Percentiles rank a stretch among this genome's conserved stretches.
Conservation (phyloP, 2,888 invertebrate genomes). For the Idaea biselata region DNA sequence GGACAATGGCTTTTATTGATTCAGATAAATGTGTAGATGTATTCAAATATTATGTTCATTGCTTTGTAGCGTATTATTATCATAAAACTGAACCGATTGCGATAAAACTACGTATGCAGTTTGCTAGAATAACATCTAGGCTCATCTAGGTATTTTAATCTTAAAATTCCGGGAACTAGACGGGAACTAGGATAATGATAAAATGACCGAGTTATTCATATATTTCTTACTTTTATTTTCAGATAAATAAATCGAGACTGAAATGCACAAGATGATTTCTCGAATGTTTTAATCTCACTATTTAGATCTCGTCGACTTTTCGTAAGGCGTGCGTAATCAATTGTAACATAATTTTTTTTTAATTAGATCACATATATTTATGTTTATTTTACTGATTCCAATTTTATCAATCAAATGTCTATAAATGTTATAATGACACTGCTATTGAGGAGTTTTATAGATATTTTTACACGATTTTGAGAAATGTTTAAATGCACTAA, state of each 20-base stretch:
- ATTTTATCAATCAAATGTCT: conserved; percentile 2
- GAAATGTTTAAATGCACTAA: conserved; percentile 31
- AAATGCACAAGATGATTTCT: not conserved
- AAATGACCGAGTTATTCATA: not conserved
- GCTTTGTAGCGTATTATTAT: too few species aligned
- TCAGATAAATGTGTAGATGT: too few species aligned
- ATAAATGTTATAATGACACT: conserved; percentile 10
- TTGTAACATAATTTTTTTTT: not conserved
- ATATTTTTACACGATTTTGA: conserved; percentile 38
- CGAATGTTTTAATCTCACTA: not conserved
- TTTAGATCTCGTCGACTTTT: not conserved
- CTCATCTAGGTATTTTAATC: too few species aligned
- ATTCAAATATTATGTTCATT: too few species aligned
- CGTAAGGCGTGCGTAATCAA: not conserved
- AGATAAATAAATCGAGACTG: not conserved
- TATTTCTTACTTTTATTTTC: not conserved
- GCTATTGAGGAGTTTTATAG: conserved; percentile 18
- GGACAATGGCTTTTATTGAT: too few species aligned
- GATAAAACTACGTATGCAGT: too few species aligned
- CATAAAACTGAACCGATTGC: too few species aligned
- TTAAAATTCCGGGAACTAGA: too few species aligned
- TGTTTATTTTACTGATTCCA: not conserved
- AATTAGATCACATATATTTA: not conserved
- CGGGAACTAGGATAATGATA: not conserved
- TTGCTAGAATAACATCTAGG: too few species aligned